Conservation (phyloP, 2,888 invertebrate genomes). For the Agrotis puta region DNA sequence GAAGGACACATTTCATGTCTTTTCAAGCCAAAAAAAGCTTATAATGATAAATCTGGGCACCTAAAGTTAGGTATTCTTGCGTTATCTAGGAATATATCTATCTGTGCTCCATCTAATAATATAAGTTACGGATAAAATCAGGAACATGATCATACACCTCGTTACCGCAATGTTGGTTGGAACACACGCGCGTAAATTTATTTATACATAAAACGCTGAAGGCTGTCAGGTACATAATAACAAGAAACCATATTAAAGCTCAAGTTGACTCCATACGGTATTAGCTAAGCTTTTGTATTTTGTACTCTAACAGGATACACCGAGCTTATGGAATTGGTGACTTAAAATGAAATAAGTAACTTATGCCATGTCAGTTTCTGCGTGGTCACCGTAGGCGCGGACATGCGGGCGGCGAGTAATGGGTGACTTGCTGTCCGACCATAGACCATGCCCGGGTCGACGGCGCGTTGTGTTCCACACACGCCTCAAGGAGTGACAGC, state of each 20-base stretch:
- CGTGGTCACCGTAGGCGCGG: no score
- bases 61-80: no score
- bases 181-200: slow-evolving; percentile 21
- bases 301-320: not conserved
- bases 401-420: no score
- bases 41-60: no score
- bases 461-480: no score
- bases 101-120: not conserved
- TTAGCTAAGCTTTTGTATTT: slow-evolving; percentile 3
- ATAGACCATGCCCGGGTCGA: no score
- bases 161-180: slow-evolving; percentile 1
- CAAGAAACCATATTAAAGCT: not conserved
- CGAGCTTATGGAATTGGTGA: not conserved
- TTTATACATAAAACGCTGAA: slow-evolving; percentile 4
- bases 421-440: no score
- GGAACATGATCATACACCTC: slow-evolving; percentile 5
- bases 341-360: not conserved
- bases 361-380: not conserved
- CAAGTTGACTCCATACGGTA: slow-evolving; percentile 1
- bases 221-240: not conserved
- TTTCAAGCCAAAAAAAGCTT: no score
- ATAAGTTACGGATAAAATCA: slow-evolving; percentile 1
- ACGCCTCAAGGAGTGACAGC: no score
- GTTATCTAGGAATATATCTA: no score
- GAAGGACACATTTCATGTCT: no score